Percentiles rank a stretch among this genome's conserved stretches.
These are phyloP conservation scores for Psittacula derbiana DNA, from an alignment of 2,797 vertebrate species.

Conservation along the genomic window DNA sequence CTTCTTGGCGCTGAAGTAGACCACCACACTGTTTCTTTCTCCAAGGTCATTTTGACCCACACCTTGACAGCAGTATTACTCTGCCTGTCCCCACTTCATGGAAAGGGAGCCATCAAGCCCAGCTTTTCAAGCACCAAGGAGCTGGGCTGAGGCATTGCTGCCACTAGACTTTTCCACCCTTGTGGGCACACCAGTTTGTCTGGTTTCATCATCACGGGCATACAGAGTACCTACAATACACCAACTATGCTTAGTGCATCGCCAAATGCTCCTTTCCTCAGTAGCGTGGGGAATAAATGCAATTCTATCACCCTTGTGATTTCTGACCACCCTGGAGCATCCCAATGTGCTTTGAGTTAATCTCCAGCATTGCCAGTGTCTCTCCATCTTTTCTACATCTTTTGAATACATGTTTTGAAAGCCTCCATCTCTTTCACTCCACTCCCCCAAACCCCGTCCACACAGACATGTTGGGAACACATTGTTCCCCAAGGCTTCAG, in stretches of 20 bases:
- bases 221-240: rapidly evolving
- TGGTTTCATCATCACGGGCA: neutral
- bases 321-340: neutral
- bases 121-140: neutral
- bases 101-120: neutral
- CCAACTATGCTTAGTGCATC: neutral
- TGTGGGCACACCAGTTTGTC: rapidly evolving
- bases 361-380: neutral
- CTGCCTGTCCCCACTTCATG: neutral
- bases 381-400: neutral
- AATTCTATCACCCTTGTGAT: neutral
- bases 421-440: neutral
- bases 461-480: neutral
- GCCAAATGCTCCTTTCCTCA: neutral
- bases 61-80: neutral
- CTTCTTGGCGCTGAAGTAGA: neutral
- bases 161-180: neutral
- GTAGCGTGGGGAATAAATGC: neutral
- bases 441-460: neutral
- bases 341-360: neutral
- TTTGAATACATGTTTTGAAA: neutral
- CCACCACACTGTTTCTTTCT: neutral
- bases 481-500: neutral
- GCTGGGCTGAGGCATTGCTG: neutral
- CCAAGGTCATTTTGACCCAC: neutral